Evolutionary conservation across 2,797 vertebrate genomes (phyloP).

Genomic region (Pantherophis alleghaniensis): DNA sequence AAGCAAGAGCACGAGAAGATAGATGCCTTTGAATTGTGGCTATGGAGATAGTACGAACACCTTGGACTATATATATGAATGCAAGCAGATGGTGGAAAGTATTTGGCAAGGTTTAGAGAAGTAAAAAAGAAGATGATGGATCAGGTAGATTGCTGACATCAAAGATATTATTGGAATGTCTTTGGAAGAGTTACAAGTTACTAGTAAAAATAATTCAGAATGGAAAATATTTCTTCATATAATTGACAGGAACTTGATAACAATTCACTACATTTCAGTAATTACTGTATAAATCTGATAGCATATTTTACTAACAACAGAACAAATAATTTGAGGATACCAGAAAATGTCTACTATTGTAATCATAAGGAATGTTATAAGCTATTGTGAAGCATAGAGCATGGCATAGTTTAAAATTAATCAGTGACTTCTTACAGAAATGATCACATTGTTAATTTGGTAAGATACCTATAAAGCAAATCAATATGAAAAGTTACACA

Average conservation of each 20-base stretch:
- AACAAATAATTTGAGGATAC: background rate
- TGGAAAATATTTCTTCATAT: background rate
- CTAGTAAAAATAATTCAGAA: background rate
- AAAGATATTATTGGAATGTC: background rate
- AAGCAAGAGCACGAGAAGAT: background rate
- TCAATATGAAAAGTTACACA: background rate
- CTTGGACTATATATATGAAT: background rate
- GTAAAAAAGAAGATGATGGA: background rate
- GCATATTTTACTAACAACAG: background rate
- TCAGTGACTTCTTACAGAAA: background rate
- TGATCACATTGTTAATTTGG: background rate
- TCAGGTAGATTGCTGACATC: background rate
- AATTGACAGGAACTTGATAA: background rate
- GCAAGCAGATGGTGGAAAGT: background rate
- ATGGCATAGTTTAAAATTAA: background rate
- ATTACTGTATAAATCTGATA: background rate
- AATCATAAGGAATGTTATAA: background rate
- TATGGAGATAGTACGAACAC: background rate
- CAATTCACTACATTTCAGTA: background rate
- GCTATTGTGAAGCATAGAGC: background rate
- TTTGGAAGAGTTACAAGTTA: background rate
- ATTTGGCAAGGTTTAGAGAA: background rate
- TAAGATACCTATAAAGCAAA: background rate
- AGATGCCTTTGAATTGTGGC: background rate
- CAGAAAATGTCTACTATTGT: background rate